Evolutionary conservation across 1,140 invertebrate species (phyloP), one percentile per base, ranked within the genome.

Genomic region (Leucophenga varia): DNA sequence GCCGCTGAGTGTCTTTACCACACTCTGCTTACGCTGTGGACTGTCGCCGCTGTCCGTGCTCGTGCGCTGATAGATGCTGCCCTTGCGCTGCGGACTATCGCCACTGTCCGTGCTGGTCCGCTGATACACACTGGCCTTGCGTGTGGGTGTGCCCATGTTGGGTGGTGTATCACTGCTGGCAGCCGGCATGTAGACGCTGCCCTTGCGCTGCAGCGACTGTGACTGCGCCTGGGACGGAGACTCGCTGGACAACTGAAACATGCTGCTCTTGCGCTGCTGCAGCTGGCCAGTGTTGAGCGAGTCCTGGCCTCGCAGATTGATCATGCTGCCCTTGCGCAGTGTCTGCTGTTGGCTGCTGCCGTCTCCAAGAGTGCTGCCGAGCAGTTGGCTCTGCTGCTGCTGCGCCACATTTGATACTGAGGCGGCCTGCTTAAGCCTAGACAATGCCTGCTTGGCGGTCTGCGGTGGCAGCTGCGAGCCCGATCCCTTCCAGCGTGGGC

Each of bases 401-500:
- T 60, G 64, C n/a, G 71, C 43, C 39, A 74, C 71, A 51, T 73
- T 73, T 14, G 71, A 57, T 3, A 50, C 59, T 25, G 71, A 74
- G 13, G 71, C 55, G 10, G 71, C 71, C 39, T 71, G 69, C 25
- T 73, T 73, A 16, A 74, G 55, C 19, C 61, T 45, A 12, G 70
- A 73, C 18, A 73, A 28, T 2, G 54, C 70, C 47, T 73, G 70
- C 39, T 73, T 73, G 43, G 65, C 55, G 44, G 52, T 73, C 36
- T 61, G 70, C 0, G 64, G 65, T 8, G 61, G 65, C 64, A 79
- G 22, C 64, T 74, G 54, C 55, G 57, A 61, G 59, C 74, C 46
- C 52, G 78, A 68, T 54, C 78, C 67, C 43, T 70, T 75, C 71
- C 71, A 74, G 44, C 64, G 68, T 28, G 68, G 61, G 1, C 54